Evolutionary conservation across 2,888 invertebrate genomes (phyloP).

Genomic region (Rugalucina vietnamica): DNA sequence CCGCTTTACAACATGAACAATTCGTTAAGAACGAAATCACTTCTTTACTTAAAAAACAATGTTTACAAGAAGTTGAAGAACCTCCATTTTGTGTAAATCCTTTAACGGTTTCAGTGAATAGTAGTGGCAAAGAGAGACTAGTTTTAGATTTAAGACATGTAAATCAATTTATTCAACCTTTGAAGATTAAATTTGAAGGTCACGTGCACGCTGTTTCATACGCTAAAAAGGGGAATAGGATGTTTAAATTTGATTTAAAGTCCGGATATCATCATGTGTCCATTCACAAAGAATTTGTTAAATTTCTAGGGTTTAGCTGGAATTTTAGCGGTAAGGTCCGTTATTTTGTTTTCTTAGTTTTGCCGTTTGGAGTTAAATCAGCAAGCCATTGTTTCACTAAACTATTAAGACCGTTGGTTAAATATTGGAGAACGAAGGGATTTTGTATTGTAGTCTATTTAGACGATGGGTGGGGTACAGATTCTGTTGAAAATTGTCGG

Average conservation of each 20-base stretch:
- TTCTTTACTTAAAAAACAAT: neutral
- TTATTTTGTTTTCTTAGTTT: constrained; percentile 6
- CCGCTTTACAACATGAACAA: neutral
- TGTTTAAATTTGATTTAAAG: constrained; percentile 32
- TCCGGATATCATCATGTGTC: constrained; percentile 27
- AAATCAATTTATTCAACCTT: neutral
- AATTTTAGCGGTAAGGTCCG: neutral
- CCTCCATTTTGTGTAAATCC: neutral
- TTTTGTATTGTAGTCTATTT: constrained; percentile 20
- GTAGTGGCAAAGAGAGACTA: neutral
- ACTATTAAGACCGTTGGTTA: constrained; percentile 19
- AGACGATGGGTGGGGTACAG: constrained; percentile 38
- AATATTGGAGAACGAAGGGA: constrained; percentile 27
- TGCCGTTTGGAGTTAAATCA: constrained; percentile 16
- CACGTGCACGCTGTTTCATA: constrained; percentile 4
- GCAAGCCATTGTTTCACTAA: constrained; percentile 25
- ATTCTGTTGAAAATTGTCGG: too few species aligned
- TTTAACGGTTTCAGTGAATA: neutral
- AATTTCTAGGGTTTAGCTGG: constrained; percentile 33
- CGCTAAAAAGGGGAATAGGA: neutral
- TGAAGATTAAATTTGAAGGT: neutral
- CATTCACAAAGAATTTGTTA: constrained; percentile 8
- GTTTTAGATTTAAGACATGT: neutral
- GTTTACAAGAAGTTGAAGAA: neutral
- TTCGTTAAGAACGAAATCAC: neutral